These are phyloP conservation scores for Noctuana brunneofusca DNA, from an alignment of 2,888 invertebrate genomes.

Conservation along the genomic window DNA sequence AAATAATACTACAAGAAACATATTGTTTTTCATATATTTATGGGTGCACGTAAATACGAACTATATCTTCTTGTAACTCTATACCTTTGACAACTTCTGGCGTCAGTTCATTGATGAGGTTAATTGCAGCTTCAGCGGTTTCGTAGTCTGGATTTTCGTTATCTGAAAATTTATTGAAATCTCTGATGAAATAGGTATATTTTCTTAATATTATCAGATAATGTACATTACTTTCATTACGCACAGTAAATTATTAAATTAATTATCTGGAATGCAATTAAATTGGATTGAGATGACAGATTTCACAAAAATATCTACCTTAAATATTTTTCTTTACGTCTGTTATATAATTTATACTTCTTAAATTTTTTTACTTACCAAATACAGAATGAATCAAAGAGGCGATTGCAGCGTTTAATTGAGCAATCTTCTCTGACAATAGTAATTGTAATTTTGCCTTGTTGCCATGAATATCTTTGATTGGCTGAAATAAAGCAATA, in stretches of 20 bases:
- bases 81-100: constrained; percentile 50
- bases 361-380: constrained; percentile 44
- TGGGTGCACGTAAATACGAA: too few relatives aligned
- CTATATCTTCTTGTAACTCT: not conserved
- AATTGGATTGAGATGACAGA: too few relatives aligned
- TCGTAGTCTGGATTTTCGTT: constrained; percentile 48
- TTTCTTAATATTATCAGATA: too few relatives aligned
- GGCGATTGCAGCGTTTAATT: constrained; percentile 60
- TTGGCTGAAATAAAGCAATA: constrained; percentile 4
- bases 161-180: constrained; percentile 42
- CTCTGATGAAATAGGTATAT: not conserved
- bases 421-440: constrained; percentile 50
- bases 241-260: too few relatives aligned
- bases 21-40: too few relatives aligned
- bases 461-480: not conserved
- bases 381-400: constrained; percentile 52
- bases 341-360: not conserved
- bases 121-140: constrained; percentile 46
- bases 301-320: too few relatives aligned
- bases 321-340: too few relatives aligned
- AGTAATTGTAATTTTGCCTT: not conserved
- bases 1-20: too few relatives aligned
- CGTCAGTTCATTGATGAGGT: constrained; percentile 47
- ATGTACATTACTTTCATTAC: too few relatives aligned
- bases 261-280: too few relatives aligned